A percentile compares a stretch with the other conserved stretches of the same genome.
Evolutionary conservation across 2,113 vertebrate species (phyloP).

Genomic region (Isichthys henryi): DNA sequence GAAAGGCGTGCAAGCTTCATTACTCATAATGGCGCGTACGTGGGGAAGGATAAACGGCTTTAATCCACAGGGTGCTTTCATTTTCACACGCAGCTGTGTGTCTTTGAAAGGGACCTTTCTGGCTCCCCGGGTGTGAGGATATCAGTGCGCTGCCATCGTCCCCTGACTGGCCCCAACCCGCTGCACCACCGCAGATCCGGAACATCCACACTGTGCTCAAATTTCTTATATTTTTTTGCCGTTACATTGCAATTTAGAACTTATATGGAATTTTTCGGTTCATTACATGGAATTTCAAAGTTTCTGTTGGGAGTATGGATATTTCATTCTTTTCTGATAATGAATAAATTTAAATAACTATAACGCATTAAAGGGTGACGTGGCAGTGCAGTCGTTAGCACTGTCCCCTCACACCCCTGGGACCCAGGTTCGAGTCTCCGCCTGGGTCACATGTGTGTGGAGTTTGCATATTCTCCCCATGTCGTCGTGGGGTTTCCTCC

Average conservation of each 20-base stretch:
- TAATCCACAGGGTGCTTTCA: slow-evolving; percentile 48
- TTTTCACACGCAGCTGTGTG: slow-evolving; percentile 45
- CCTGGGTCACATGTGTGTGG: neutral
- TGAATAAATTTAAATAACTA: neutral
- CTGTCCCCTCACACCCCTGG: neutral
- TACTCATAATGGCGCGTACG: slow-evolving; percentile 60
- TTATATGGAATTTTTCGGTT: neutral
- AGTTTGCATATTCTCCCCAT: neutral
- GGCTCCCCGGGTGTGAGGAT: slow-evolving; percentile 22
- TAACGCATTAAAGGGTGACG: neutral
- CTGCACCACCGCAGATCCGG: neutral
- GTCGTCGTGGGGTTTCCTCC: too few species aligned
- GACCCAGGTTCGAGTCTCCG: neutral
- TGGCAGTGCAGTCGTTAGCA: neutral
- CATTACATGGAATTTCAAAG: neutral
- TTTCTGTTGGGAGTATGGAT: neutral
- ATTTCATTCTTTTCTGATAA: neutral
- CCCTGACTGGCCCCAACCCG: neutral
- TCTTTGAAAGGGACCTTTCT: slow-evolving; percentile 32
- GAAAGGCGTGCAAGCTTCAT: slow-evolving; percentile 62
- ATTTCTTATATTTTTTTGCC: neutral
- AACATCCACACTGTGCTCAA: neutral
- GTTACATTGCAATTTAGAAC: neutral
- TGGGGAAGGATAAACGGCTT: slow-evolving; percentile 57
- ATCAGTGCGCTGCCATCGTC: too few species aligned